Percentiles rank a stretch among this genome's conserved stretches.
phyloP scores from a whole-genome alignment of 2,113 vertebrate species.

The Prolemur simus region DNA sequence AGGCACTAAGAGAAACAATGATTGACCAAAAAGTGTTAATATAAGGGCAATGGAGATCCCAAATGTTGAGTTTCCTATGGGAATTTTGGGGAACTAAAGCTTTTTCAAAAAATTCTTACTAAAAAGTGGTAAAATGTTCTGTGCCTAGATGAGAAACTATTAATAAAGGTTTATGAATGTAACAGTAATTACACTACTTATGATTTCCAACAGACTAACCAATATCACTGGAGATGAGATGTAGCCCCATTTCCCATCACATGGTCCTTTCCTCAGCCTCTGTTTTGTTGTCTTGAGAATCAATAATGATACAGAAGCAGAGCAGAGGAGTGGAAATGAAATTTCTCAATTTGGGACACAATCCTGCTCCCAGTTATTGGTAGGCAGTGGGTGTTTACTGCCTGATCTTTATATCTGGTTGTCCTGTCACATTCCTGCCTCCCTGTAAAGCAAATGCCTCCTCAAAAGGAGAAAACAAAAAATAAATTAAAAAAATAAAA shows the following conservation, averaged over 20 bases:
- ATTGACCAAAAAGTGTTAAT: background rate
- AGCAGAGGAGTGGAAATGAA: background rate
- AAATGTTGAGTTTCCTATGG: background rate
- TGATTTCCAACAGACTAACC: background rate
- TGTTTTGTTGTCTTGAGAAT: background rate
- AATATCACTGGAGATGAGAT: background rate
- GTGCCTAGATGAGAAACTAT: background rate
- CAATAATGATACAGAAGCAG: background rate
- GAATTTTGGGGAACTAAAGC: background rate
- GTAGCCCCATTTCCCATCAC: background rate
- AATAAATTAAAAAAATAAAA: background rate
- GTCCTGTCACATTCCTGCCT: background rate
- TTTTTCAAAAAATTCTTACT: constrained; percentile 27
- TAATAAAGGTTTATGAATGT: background rate
- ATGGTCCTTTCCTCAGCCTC: background rate
- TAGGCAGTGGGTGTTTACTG: background rate
- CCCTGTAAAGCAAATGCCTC: background rate
- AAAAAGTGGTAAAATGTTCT: background rate
- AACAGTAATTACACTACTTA: background rate
- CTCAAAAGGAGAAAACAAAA: background rate
- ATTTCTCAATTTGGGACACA: background rate
- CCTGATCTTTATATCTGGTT: background rate
- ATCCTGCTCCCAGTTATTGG: background rate
- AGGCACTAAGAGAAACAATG: background rate
- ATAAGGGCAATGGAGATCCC: background rate